Percentiles rank a stretch among this genome's conserved stretches.
phyloP scores from a whole-genome alignment of 2,113 vertebrate genomes.

The Chinchilla lanigera region DNA sequence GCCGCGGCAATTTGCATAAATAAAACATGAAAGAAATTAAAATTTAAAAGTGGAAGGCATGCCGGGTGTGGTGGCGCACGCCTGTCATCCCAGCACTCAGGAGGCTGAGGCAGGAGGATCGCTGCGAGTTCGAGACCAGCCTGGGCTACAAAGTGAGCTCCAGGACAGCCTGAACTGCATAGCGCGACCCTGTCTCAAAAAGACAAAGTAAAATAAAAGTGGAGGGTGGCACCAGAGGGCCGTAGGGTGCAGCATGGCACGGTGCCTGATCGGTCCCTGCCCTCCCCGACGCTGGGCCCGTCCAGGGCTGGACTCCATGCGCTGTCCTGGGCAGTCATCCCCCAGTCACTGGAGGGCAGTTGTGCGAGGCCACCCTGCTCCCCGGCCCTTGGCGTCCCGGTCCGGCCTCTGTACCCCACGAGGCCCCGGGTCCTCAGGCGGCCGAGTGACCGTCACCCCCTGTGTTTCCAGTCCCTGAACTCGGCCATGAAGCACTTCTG shows the following conservation, averaged over 20 bases:
- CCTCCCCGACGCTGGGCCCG: too few species aligned
- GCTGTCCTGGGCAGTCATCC: neutral
- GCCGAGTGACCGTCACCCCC: neutral
- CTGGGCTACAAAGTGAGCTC: too few species aligned
- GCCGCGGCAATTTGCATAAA: neutral
- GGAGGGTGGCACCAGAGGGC: neutral
- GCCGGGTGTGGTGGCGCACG: too few species aligned
- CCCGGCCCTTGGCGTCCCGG: too few species aligned
- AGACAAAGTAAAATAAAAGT: too few species aligned
- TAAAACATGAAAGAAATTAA: neutral
- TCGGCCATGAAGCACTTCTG: slow-evolving; percentile 91
- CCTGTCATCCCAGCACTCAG: too few species aligned
- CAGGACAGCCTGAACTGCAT: too few species aligned
- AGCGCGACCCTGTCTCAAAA: too few species aligned
- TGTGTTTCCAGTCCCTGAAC: slow-evolving; percentile 86
- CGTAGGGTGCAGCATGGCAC: neutral
- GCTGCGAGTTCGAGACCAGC: too few species aligned
- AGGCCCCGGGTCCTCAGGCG: neutral
- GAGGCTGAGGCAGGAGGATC: too few species aligned
- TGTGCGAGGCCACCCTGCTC: too few species aligned
- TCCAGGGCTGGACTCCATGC: neutral
- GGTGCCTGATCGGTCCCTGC: neutral
- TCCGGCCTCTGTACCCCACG: too few species aligned
- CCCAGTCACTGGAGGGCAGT: neutral
- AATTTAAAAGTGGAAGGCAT: neutral